Evolutionary conservation across 1,140 invertebrate genomes (phyloP).

Genomic region (Dendrolimus punctatus): DNA sequence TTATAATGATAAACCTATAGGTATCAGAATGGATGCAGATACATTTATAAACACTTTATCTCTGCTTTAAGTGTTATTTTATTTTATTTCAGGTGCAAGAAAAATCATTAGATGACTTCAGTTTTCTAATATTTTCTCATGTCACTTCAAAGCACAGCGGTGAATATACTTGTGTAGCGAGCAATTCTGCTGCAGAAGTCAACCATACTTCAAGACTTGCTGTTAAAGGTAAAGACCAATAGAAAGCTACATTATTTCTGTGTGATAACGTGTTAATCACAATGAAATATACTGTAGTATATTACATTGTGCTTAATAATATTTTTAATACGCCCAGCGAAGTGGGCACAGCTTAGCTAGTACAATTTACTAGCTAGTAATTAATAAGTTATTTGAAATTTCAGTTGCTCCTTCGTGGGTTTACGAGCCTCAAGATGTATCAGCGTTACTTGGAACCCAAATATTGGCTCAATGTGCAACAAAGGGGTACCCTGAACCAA

Average conservation of each 20-base stretch:
- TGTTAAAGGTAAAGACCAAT: slow-evolving; percentile 79
- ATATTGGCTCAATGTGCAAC: slow-evolving; percentile 84
- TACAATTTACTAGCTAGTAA: too few species aligned
- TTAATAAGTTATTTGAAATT: slow-evolving; percentile 12
- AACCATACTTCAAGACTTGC: slow-evolving; percentile 87
- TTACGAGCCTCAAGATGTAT: slow-evolving; percentile 84
- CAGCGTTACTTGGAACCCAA: slow-evolving; percentile 82
- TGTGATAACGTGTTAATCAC: too few species aligned
- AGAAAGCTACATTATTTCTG: too few species aligned
- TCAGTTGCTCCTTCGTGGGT: slow-evolving; percentile 89
- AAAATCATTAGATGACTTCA: slow-evolving; percentile 79
- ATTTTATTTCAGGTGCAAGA: slow-evolving; percentile 74
- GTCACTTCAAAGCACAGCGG: slow-evolving; percentile 85
- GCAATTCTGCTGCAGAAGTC: slow-evolving; percentile 85
- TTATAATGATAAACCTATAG: too few species aligned
- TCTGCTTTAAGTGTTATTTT: not conserved
- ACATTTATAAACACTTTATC: too few species aligned
- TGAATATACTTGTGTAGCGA: slow-evolving; percentile 90
- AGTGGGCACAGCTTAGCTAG: too few species aligned
- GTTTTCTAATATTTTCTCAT: slow-evolving; percentile 83
- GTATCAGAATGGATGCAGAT: too few species aligned
- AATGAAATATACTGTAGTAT: too few species aligned
- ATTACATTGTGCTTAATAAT: too few species aligned
- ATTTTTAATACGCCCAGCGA: too few species aligned
- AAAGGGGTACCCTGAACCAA: slow-evolving; percentile 85